Conservation (phyloP, 64 coral and sea anemone genomes). For the Dendronephthya gigantea region DNA sequence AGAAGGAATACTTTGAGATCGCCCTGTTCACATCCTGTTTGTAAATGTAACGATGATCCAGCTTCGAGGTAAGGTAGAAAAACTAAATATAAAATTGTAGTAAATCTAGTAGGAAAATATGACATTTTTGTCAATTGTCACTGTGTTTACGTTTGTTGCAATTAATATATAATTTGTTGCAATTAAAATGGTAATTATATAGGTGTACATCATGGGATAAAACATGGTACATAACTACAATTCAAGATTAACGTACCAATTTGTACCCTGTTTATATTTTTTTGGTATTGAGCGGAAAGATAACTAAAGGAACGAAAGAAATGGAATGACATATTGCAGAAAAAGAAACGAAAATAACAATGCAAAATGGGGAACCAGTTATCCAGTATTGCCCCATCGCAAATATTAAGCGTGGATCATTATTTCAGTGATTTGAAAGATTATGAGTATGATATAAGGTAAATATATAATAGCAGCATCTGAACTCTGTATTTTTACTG, state of each 20-base stretch:
- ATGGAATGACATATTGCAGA: neutral
- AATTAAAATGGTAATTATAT: too few relatives aligned
- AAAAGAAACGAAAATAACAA: neutral
- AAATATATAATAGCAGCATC: neutral
- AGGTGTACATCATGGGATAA: too few relatives aligned
- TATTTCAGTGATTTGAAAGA: slow-evolving; percentile 86
- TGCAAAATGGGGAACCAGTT: slow-evolving; percentile 75
- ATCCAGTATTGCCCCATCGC: slow-evolving; percentile 80
- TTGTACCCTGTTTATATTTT: neutral
- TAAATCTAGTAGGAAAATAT: neutral
- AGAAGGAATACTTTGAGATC: neutral
- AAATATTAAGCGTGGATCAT: slow-evolving; percentile 84
- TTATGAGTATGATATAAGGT: slow-evolving; percentile 89
- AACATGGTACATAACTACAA: too few relatives aligned
- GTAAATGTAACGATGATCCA: neutral
- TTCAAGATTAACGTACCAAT: too few relatives aligned
- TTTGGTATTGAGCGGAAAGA: too few relatives aligned
- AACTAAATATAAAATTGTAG: neutral
- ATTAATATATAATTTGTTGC: too few relatives aligned
- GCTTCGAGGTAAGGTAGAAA: neutral
- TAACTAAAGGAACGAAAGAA: too few relatives aligned
- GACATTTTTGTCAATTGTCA: neutral
- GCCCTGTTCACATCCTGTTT: neutral
- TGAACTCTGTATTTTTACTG: neutral
- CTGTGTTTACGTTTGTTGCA: too few relatives aligned